Conservation (phyloP, 2,797 vertebrate species). For the Syndactyla subalaris region DNA sequence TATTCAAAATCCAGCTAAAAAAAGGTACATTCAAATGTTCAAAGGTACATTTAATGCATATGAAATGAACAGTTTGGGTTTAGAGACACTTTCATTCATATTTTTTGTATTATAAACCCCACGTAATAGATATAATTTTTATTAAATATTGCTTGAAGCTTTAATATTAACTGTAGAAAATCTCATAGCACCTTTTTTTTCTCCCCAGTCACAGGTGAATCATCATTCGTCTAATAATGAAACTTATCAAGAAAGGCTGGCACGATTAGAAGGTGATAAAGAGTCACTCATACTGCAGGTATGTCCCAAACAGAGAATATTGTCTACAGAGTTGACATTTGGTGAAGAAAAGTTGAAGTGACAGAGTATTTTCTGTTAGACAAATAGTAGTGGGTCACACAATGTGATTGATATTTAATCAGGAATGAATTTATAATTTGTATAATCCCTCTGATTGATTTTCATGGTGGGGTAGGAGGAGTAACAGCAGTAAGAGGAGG, state of each 20-base stretch:
- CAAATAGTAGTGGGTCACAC: neutral
- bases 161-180: neutral
- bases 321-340: neutral
- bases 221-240: conserved; percentile 84
- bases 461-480: neutral
- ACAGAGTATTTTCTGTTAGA: neutral
- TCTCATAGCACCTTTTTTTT: neutral
- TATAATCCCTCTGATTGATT: neutral
- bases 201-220: conserved; percentile 82
- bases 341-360: neutral
- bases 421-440: neutral
- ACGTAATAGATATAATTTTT: neutral
- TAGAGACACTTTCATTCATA: neutral
- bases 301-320: neutral
- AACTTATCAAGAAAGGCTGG: conserved; percentile 91
- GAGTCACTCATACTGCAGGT: conserved; percentile 96
- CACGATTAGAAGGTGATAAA: conserved; percentile 95
- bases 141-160: neutral
- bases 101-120: neutral
- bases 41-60: neutral
- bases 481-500: neutral
- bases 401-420: neutral
- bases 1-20: neutral
- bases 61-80: neutral
- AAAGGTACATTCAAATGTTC: neutral